phyloP scores from a whole-genome alignment of 2,113 vertebrate species.

The Centropus bengalensis region DNA sequence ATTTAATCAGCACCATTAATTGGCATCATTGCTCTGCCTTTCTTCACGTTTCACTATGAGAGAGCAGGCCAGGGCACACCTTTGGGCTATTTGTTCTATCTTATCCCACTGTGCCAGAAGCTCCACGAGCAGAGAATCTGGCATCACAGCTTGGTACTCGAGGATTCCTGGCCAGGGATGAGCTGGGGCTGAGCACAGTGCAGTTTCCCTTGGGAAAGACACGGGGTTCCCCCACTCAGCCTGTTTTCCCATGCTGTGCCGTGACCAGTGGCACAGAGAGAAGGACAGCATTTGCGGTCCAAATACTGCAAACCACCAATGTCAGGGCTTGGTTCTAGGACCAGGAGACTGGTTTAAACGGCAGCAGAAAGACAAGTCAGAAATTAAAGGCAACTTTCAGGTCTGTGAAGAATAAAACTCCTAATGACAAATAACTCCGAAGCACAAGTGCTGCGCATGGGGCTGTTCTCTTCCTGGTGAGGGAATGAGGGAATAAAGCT shows the following conservation, averaged over 20 bases:
- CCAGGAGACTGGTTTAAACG: not conserved
- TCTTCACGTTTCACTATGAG: not conserved
- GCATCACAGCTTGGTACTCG: not conserved
- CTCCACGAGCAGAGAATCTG: not conserved
- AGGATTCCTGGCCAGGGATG: not conserved
- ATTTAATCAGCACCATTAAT: not conserved
- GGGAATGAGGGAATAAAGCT: not conserved
- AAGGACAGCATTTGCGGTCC: not conserved
- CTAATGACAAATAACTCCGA: not conserved
- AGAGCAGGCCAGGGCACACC: not conserved
- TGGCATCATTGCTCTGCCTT: not conserved
- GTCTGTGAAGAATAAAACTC: not conserved
- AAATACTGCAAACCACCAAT: not conserved
- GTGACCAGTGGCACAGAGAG: not conserved
- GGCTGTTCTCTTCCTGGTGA: not conserved
- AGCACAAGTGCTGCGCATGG: not conserved
- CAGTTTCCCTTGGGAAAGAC: not conserved
- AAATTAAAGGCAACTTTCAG: not conserved
- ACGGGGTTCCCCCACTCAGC: not conserved
- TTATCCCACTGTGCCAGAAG: not conserved
- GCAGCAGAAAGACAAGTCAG: not conserved
- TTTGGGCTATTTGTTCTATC: not conserved
- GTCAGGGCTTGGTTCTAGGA: not conserved
- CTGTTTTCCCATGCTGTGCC: not conserved
- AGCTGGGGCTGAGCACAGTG: not conserved